A percentile compares a stretch with the other conserved stretches of the same genome.
Evolutionary conservation across 2,113 vertebrate species (phyloP).

Genomic region (Girardinichthys multiradiatus): DNA sequence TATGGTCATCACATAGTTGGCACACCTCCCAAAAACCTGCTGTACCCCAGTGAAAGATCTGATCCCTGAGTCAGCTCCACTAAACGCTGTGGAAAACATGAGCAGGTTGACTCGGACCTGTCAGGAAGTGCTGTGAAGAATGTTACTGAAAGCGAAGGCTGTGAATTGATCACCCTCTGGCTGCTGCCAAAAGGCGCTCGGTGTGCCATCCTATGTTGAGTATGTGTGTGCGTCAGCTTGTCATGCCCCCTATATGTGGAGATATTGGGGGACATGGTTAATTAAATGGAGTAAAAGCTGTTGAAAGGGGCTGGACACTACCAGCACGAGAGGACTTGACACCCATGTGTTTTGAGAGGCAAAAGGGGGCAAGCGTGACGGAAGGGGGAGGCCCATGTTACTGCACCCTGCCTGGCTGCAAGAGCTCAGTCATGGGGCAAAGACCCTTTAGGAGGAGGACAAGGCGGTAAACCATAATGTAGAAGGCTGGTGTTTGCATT

Average conservation of each 20-base stretch:
- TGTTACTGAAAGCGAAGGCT: constrained; percentile 40
- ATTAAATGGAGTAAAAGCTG: constrained; percentile 73
- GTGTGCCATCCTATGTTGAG: constrained; percentile 49
- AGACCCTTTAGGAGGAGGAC: constrained; percentile 33
- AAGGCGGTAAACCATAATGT: constrained; percentile 42
- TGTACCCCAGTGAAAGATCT: constrained; percentile 39
- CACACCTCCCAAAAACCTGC: constrained; percentile 63
- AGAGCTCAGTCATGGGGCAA: constrained; percentile 59
- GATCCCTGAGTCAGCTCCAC: constrained; percentile 41
- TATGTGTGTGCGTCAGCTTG: constrained; percentile 30
- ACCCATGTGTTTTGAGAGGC: constrained; percentile 66
- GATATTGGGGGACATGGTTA: constrained; percentile 62
- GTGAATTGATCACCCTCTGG: constrained; percentile 63
- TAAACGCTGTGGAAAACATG: constrained; percentile 37
- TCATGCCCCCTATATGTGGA: constrained; percentile 40
- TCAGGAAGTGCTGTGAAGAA: constrained; percentile 60
- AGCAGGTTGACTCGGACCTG: constrained; percentile 52
- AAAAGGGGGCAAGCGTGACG: constrained; percentile 65
- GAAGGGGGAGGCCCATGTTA: constrained; percentile 64
- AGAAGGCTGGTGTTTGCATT: constrained; percentile 75
- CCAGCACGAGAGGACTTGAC: constrained; percentile 67
- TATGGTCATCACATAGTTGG: constrained; percentile 52
- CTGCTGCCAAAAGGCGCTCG: constrained; percentile 38
- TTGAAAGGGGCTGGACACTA: constrained; percentile 71
- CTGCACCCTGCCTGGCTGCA: constrained; percentile 69